Percentiles rank a stretch among this genome's conserved stretches.
phyloP scores from a whole-genome alignment of 2,113 vertebrate species.

The Ailuropoda melanoleuca region DNA sequence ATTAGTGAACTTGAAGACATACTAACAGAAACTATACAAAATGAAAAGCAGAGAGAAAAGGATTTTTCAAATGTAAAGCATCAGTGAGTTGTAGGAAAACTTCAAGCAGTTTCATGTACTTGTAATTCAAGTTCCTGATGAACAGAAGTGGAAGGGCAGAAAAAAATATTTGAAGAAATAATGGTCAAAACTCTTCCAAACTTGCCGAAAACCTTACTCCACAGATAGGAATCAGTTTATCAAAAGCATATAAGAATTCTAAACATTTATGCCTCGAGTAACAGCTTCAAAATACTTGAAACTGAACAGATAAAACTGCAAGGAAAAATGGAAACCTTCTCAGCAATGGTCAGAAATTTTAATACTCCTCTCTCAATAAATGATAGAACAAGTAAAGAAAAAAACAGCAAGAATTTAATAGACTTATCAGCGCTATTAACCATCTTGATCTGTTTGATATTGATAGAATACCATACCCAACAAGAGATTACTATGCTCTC shows the following conservation, averaged over 20 bases:
- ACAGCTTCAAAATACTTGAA: not conserved
- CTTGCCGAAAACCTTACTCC: not conserved
- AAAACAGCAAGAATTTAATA: not conserved
- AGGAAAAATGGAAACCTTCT: not conserved
- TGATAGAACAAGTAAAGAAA: not conserved
- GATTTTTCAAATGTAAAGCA: not conserved
- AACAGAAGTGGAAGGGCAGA: not conserved
- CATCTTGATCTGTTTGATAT: not conserved
- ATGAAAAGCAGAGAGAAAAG: not conserved
- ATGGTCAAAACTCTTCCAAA: not conserved
- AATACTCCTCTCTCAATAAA: not conserved
- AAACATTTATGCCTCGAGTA: not conserved
- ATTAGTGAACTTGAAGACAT: not conserved
- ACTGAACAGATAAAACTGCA: not conserved
- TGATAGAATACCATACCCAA: not conserved
- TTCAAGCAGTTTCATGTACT: not conserved
- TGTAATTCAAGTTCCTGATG: not conserved
- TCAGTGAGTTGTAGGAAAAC: not conserved
- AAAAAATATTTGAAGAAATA: not conserved
- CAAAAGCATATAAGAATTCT: not conserved
- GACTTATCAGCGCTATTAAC: not conserved
- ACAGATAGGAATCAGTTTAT: not conserved
- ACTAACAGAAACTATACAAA: not conserved
- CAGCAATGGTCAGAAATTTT: not conserved
- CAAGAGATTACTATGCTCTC: not conserved